Evolutionary conservation across 2,888 invertebrate species (phyloP).

Genomic region (Pheosia tremula): DNA sequence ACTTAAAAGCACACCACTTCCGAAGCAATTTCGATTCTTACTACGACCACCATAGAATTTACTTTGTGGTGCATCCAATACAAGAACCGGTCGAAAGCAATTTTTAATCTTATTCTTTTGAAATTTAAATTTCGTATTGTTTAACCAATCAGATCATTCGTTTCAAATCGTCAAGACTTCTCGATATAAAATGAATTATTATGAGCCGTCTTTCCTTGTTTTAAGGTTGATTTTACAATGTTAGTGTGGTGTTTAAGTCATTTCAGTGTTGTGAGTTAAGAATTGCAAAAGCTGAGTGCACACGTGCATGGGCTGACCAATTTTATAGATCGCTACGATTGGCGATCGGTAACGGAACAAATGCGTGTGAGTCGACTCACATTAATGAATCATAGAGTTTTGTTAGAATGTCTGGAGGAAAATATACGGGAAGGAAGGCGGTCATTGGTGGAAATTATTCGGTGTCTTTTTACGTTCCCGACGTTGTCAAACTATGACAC

Average conservation of each 20-base stretch:
- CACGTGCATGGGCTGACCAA: constrained; percentile 64
- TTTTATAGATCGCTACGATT: constrained; percentile 55
- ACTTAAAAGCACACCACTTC: background rate
- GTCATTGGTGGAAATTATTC: too few relatives aligned
- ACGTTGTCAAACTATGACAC: too few relatives aligned
- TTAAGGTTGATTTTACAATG: constrained; percentile 18
- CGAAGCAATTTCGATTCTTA: constrained; percentile 3
- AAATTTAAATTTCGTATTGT: constrained; percentile 32
- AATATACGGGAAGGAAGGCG: too few relatives aligned
- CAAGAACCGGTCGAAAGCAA: constrained; percentile 19
- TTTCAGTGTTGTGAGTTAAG: constrained; percentile 5
- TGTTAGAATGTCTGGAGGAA: background rate
- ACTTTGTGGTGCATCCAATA: constrained; percentile 1
- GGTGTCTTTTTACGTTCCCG: too few relatives aligned
- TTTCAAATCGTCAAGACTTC: too few relatives aligned
- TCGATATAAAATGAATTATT: constrained; percentile 1
- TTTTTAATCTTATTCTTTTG: background rate
- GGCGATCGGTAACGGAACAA: constrained; percentile 64
- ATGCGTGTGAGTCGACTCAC: constrained; percentile 52
- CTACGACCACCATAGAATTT: constrained; percentile 1
- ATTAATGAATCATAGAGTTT: constrained; percentile 38
- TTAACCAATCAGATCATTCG: constrained; percentile 12
- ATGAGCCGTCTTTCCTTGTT: fast-evolving
- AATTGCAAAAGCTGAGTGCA: constrained; percentile 57
- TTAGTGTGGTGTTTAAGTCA: constrained; percentile 13